phyloP scores from a whole-genome alignment of 2,797 vertebrate genomes.

The Poeciliopsis presidionis region DNA sequence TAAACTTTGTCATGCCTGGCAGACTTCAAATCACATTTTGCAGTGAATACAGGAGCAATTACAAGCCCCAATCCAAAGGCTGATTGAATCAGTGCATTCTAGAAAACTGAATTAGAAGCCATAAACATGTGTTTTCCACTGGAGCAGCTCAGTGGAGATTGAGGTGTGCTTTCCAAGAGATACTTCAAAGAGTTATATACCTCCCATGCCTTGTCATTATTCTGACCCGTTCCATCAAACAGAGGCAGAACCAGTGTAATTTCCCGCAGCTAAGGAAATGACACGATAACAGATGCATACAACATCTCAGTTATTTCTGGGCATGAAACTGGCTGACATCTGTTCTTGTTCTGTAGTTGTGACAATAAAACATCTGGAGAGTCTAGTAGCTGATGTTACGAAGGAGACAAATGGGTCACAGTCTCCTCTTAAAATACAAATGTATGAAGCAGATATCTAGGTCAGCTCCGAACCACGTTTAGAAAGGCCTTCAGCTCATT shows the following conservation, averaged over 20 bases:
- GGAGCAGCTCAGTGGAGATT: slow-evolving; percentile 29
- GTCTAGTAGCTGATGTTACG: slow-evolving; percentile 58
- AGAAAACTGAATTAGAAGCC: slow-evolving; percentile 57
- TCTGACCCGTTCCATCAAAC: slow-evolving; percentile 47
- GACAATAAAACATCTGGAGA: slow-evolving; percentile 70
- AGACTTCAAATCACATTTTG: slow-evolving; percentile 21
- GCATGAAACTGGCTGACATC: slow-evolving; percentile 60
- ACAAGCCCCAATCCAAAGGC: slow-evolving; percentile 3
- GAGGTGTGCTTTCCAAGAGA: slow-evolving; percentile 45
- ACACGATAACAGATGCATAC: slow-evolving; percentile 41
- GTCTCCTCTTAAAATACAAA: slow-evolving; percentile 37
- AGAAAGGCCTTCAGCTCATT: slow-evolving; percentile 13
- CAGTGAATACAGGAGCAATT: slow-evolving; percentile 2
- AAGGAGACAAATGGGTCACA: slow-evolving; percentile 53
- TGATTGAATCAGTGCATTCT: slow-evolving; percentile 43
- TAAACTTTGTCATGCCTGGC: slow-evolving; percentile 13
- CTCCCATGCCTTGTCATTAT: slow-evolving; percentile 70
- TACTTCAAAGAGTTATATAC: slow-evolving; percentile 38
- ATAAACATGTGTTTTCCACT: slow-evolving; percentile 48
- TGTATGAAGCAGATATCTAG: slow-evolving; percentile 51
- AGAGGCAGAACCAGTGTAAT: slow-evolving; percentile 58
- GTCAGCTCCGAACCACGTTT: slow-evolving; percentile 43
- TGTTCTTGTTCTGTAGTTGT: slow-evolving; percentile 63
- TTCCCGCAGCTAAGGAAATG: slow-evolving; percentile 56
- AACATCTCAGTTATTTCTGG: slow-evolving; percentile 53